Base-by-base conservation (phyloP, 2,888 invertebrate genomes). In the Ypsolopha scabrella region DNA sequence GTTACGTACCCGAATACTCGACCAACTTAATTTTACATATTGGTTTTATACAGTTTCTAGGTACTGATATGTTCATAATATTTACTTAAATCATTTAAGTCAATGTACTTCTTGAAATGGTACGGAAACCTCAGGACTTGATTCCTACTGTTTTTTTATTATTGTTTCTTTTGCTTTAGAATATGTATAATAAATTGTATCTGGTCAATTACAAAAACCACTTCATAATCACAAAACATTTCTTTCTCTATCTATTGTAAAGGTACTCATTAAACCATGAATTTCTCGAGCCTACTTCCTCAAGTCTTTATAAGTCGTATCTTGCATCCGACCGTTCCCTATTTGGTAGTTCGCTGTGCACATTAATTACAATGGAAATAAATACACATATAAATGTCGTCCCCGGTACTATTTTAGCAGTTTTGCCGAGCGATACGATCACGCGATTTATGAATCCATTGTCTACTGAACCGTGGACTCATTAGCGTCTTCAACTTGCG, bases 401-500 rank as follows among this genome's bases (percentile, higher is more conserved):
- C 57, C 61, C 55, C 62, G 62, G 68, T 68, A 70, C 69, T 69
- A 72, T 76, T 75, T 73, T 64, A 76, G 71, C 67, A 72, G 70
- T 75, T 74, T 72, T 68, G 70, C 67, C 57, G 60, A 58, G 60
- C 67, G 75, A 76, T 79, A 73, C 72, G 67, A 75, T 77, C 75
- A 68, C 60, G 65, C 66, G 67, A 79, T 79, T 79, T 79, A 80
- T 78, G 72, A 72, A 73, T 62, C 75, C 74, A 79, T 80, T 80
- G 80, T 80, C 68, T 69, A 65, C 58, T 53, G 58, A 45, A 59
- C 57, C 55, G 59, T 56, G 67, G 72, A 73, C 76, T 76, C 78
- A 78, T 78, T 80, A 78, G 69, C 70, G 70, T 67, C 68, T 63
- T 58, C 60, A 53, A 52, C 41, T 53, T 38, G 54, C 54, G 57